These are phyloP conservation scores for Xenopus petersii DNA, from an alignment of 2,797 vertebrate species.

Conservation along the genomic window DNA sequence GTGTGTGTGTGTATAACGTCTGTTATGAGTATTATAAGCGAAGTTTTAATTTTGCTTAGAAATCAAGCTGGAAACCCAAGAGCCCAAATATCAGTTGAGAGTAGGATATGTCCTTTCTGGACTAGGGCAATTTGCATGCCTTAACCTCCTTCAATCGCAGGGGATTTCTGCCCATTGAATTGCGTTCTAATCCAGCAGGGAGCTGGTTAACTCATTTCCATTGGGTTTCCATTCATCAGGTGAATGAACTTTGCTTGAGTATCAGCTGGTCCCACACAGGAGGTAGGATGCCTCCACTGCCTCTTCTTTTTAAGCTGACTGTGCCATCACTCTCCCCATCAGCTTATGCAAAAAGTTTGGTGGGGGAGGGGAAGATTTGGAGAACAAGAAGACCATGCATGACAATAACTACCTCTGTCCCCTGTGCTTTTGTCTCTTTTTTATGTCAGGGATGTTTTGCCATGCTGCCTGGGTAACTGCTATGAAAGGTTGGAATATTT, in stretches of 20 bases:
- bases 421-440: slow-evolving; percentile 72
- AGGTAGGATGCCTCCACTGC: slow-evolving; percentile 56
- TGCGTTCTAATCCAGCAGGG: slow-evolving; percentile 18
- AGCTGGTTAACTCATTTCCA: slow-evolving; percentile 39
- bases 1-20: too few relatives aligned
- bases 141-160: not conserved
- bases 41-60: too few relatives aligned
- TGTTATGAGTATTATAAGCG: too few relatives aligned
- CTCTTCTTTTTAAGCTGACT: slow-evolving; percentile 63
- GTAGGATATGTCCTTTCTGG: too few relatives aligned
- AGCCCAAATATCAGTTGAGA: too few relatives aligned
- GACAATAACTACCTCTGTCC: slow-evolving; percentile 98
- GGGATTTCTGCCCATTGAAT: slow-evolving; percentile 12
- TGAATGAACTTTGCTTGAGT: slow-evolving; percentile 65
- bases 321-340: slow-evolving; percentile 57
- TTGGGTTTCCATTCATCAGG: slow-evolving; percentile 63
- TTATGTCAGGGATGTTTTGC: slow-evolving; percentile 84
- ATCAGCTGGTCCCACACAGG: slow-evolving; percentile 59
- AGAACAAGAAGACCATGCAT: slow-evolving; percentile 75
- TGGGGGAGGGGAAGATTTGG: slow-evolving; percentile 57
- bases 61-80: too few relatives aligned
- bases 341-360: slow-evolving; percentile 69
- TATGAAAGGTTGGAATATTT: slow-evolving; percentile 85
- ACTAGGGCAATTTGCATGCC: not conserved
- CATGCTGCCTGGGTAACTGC: slow-evolving; percentile 89